These are phyloP conservation scores for Plebejus anna DNA, from an alignment of 2,888 invertebrate species.

Conservation along the genomic window DNA sequence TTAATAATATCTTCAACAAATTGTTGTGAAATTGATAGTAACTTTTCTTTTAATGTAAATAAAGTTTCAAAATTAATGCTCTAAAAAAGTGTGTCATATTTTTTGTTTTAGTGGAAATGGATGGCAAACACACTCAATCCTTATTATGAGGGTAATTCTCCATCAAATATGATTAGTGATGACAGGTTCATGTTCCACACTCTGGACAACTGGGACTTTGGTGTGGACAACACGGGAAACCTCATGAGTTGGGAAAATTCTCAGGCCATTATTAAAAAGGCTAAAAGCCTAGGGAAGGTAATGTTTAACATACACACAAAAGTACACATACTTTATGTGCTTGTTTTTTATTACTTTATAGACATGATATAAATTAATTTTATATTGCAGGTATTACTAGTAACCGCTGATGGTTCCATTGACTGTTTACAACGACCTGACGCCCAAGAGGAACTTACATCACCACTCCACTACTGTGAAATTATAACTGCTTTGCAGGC, in stretches of 20 bases:
- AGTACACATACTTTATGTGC: too few relatives aligned
- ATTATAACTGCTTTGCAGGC: slow-evolving; percentile 86
- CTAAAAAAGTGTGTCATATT: not conserved
- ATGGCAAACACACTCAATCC: slow-evolving; percentile 93
- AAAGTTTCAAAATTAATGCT: not conserved
- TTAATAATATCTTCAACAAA: too few relatives aligned
- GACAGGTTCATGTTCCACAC: slow-evolving; percentile 92
- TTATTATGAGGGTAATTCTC: slow-evolving; percentile 91
- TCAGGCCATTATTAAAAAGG: slow-evolving; percentile 76
- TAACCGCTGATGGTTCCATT: slow-evolving; percentile 97
- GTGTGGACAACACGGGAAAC: slow-evolving; percentile 91
- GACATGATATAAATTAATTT: not conserved
- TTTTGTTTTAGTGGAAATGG: slow-evolving; percentile 87
- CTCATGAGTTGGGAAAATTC: slow-evolving; percentile 86
- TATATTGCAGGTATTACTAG: slow-evolving; percentile 77
- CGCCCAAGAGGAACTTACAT: slow-evolving; percentile 90
- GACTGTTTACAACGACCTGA: slow-evolving; percentile 92
- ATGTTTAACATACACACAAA: slow-evolving; percentile 32
- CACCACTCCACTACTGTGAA: slow-evolving; percentile 91
- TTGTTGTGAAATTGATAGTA: too few relatives aligned
- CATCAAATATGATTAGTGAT: slow-evolving; percentile 86
- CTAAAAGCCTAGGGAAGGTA: slow-evolving; percentile 73
- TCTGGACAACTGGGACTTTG: slow-evolving; percentile 91
- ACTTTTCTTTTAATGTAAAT: not conserved
- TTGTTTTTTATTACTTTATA: too few relatives aligned